These are phyloP conservation scores for Brachionus rotundiformis DNA, from an alignment of 1,140 invertebrate genomes.

Conservation along the genomic window DNA sequence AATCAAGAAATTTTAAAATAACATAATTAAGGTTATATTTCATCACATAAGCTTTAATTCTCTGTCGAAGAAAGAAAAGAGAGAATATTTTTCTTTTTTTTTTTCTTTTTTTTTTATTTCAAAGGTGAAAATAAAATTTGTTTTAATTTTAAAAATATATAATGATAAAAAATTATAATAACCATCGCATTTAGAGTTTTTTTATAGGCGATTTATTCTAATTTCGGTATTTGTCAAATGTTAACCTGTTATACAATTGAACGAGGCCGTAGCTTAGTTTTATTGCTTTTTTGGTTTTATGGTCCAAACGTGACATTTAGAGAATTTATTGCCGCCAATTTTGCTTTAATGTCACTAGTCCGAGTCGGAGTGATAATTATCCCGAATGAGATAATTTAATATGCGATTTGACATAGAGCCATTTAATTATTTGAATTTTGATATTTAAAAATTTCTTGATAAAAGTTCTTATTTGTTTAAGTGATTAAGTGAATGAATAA, in stretches of 20 bases:
- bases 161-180: constrained; percentile 17
- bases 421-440: constrained; percentile 27
- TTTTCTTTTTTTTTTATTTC: neutral
- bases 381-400: constrained; percentile 17
- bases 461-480: constrained; percentile 40
- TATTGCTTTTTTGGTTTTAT: constrained; percentile 3
- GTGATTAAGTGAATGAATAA: constrained; percentile 4
- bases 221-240: constrained; percentile 19
- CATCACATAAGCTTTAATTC: neutral
- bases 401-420: neutral
- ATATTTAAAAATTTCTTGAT: constrained; percentile 40
- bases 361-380: constrained; percentile 16
- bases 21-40: constrained; percentile 33
- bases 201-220: neutral
- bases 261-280: neutral
- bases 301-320: constrained; percentile 10
- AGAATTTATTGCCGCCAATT: constrained; percentile 11
- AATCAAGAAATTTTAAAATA: constrained; percentile 45
- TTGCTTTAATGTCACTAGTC: constrained; percentile 3
- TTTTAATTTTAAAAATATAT: neutral
- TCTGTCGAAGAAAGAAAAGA: neutral
- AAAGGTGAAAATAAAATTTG: constrained; percentile 2
- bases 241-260: constrained; percentile 18
- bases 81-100: neutral
- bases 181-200: neutral